These are phyloP conservation scores for Euzophera pinguis DNA, from an alignment of 2,888 invertebrate species.

Conservation along the genomic window DNA sequence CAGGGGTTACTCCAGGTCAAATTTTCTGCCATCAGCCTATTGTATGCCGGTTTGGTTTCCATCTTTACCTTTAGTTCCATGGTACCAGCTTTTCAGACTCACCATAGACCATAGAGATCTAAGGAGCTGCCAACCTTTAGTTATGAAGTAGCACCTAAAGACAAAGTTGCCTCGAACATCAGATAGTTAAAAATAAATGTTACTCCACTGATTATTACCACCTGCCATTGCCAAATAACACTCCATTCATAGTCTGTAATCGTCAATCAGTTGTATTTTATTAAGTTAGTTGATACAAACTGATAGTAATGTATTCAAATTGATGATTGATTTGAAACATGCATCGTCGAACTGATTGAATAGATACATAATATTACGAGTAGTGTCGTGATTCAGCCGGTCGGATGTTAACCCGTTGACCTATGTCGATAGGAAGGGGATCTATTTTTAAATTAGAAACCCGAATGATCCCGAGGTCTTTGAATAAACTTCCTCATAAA, in stretches of 20 bases:
- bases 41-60: too few species aligned
- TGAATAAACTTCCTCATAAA: too few species aligned
- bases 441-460: not conserved
- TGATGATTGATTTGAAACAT: constrained; percentile 76
- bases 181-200: too few species aligned
- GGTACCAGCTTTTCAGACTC: too few species aligned
- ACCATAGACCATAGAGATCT: too few species aligned
- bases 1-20: too few species aligned
- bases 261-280: constrained; percentile 41
- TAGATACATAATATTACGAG: constrained; percentile 75
- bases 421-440: constrained; percentile 47
- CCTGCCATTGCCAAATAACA: constrained; percentile 19
- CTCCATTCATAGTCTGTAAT: constrained; percentile 47
- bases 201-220: not conserved
- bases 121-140: too few species aligned
- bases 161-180: too few species aligned
- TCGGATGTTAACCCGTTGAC: constrained; percentile 62
- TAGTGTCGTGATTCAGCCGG: constrained; percentile 53
- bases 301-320: constrained; percentile 66
- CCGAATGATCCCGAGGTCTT: not conserved
- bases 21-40: too few species aligned
- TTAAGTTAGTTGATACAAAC: constrained; percentile 43
- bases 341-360: constrained; percentile 64
- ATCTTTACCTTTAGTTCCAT: too few species aligned
- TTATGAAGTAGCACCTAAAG: too few species aligned